These are phyloP conservation scores for Eupithecia dodoneata DNA, from an alignment of 2,888 invertebrate species.

Conservation along the genomic window DNA sequence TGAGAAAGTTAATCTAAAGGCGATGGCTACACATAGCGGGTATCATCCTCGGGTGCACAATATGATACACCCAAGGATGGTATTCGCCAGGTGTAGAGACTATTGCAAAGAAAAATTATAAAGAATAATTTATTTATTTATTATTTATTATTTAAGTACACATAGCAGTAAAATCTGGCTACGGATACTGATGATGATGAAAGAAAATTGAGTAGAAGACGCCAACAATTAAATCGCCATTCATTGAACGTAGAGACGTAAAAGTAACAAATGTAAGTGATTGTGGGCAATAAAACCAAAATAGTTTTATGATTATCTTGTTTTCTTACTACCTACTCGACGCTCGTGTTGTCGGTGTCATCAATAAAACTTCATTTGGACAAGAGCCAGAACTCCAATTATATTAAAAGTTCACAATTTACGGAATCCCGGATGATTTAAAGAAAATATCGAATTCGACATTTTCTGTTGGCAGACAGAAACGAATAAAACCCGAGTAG, in stretches of 20 bases:
- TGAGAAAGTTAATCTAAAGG: too few relatives aligned
- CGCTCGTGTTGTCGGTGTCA: constrained; percentile 23
- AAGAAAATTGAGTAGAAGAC: background rate
- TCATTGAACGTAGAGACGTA: constrained; percentile 15
- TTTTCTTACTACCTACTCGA: constrained; percentile 25
- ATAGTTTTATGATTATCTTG: constrained; percentile 38
- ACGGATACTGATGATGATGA: background rate
- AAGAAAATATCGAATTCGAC: constrained; percentile 1
- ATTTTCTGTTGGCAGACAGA: background rate
- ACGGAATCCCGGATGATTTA: background rate
- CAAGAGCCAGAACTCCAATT: constrained; percentile 16
- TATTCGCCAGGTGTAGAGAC: too few relatives aligned
- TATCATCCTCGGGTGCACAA: too few relatives aligned
- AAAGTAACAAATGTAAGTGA: constrained; percentile 20
- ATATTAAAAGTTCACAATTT: background rate
- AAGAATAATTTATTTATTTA: too few relatives aligned
- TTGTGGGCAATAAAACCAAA: constrained; percentile 38
- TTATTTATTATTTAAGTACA: too few relatives aligned
- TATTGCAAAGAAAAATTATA: too few relatives aligned
- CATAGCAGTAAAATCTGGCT: background rate
- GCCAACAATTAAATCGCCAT: constrained; percentile 21
- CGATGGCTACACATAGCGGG: too few relatives aligned
- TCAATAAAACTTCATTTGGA: constrained; percentile 32
- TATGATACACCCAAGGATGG: too few relatives aligned
- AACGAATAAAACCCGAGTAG: constrained; percentile 26